Percentiles rank a stretch among this genome's conserved stretches.
Conservation (phyloP, 1,140 invertebrate species). For the Popillia japonica region DNA sequence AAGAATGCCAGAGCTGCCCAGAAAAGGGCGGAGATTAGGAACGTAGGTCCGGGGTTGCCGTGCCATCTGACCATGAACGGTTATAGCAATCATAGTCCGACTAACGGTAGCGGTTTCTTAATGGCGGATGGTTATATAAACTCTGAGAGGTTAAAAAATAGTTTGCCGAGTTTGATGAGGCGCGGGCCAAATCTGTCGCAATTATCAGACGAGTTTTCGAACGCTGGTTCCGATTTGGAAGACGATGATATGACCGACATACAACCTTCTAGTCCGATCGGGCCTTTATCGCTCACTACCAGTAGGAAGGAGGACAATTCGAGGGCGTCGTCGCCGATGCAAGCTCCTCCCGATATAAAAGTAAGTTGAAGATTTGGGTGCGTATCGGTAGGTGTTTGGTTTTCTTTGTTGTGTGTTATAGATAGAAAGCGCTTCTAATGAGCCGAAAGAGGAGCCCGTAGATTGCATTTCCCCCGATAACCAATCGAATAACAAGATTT, state of each 20-base stretch:
- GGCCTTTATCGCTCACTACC: conserved; percentile 73
- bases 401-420: conserved; percentile 2
- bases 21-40: conserved; percentile 83
- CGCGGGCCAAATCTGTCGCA: conserved; percentile 63
- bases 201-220: conserved; percentile 68
- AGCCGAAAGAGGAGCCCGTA: conserved; percentile 62
- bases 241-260: conserved; percentile 67
- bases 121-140: conserved; percentile 64
- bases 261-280: conserved; percentile 69
- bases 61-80: conserved; percentile 68
- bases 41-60: conserved; percentile 62
- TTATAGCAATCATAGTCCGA: conserved; percentile 70
- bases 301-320: conserved; percentile 59
- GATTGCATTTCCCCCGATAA: conserved; percentile 63
- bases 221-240: conserved; percentile 69
- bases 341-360: conserved; percentile 52
- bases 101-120: conserved; percentile 65
- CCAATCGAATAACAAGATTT: conserved; percentile 58
- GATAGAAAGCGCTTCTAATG: conserved; percentile 53
- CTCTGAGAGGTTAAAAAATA: conserved; percentile 65
- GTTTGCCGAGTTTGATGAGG: conserved; percentile 57
- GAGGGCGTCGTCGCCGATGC: conserved; percentile 49
- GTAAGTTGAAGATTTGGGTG: conserved; percentile 48
- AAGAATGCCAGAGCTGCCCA: conserved; percentile 97
- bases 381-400: not conserved